phyloP scores from a whole-genome alignment of 2,113 vertebrate species.

The Garra rufa region DNA sequence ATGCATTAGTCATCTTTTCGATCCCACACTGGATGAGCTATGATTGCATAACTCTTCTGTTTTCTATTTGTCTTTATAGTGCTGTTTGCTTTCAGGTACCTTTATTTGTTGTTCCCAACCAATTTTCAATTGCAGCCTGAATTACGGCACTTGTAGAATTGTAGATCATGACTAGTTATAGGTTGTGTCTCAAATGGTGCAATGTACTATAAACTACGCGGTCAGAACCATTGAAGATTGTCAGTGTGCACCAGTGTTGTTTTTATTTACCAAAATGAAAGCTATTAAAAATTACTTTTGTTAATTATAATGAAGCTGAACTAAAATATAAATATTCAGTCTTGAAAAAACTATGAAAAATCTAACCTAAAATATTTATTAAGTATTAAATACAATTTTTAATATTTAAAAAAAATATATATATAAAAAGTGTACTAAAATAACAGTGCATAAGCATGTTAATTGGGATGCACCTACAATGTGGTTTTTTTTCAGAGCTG shows the following conservation, averaged over 20 bases:
- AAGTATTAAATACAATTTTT: neutral
- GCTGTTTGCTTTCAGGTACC: neutral
- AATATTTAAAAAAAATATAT: neutral
- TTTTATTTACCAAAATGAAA: neutral
- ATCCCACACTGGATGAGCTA: neutral
- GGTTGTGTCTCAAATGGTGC: neutral
- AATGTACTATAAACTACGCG: neutral
- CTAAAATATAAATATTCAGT: neutral
- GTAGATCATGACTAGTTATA: neutral
- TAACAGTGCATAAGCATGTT: too few species aligned
- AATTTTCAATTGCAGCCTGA: neutral
- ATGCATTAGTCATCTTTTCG: slow-evolving; percentile 8
- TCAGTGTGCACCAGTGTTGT: neutral
- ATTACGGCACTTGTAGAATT: neutral
- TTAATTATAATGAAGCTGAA: neutral
- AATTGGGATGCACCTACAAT: too few species aligned
- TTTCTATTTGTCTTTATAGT: neutral
- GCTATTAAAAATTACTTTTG: neutral
- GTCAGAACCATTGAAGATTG: neutral
- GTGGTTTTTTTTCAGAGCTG: neutral
- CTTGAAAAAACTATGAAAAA: neutral
- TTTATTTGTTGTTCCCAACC: neutral
- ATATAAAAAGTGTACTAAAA: too few species aligned
- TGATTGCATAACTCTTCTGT: neutral
- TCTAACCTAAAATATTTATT: neutral